phyloP scores from a whole-genome alignment of 2,888 invertebrate species.

The Clusia tigrina region DNA sequence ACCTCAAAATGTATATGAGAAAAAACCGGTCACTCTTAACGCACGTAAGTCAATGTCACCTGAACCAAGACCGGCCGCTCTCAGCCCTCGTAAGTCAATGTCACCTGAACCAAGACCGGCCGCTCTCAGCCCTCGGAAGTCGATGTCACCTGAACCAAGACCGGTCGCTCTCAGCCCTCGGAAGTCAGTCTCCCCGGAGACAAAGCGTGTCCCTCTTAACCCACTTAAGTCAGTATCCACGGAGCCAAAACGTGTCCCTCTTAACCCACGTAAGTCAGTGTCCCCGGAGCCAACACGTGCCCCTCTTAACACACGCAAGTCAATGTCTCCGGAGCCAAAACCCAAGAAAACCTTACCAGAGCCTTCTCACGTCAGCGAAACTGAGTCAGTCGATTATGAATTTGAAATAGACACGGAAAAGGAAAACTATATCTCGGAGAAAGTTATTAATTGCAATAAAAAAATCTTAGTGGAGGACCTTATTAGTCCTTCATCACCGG shows the following conservation, averaged over 20 bases:
- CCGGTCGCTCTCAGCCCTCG: too few relatives aligned
- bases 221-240: too few relatives aligned
- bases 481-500: neutral
- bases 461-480: slow-evolving; percentile 16
- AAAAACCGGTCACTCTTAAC: neutral
- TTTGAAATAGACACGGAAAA: slow-evolving; percentile 28
- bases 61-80: neutral
- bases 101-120: slow-evolving; percentile 7
- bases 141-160: slow-evolving; percentile 7
- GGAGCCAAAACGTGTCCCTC: neutral
- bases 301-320: neutral
- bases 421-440: slow-evolving; percentile 44
- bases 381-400: slow-evolving; percentile 17
- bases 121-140: too few relatives aligned
- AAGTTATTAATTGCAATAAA: slow-evolving; percentile 41
- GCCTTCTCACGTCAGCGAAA: slow-evolving; percentile 14
- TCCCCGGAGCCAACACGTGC: neutral
- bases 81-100: slow-evolving; percentile 8
- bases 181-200: too few relatives aligned
- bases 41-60: too few relatives aligned
- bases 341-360: slow-evolving; percentile 26
- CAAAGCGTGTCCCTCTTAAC: too few relatives aligned
- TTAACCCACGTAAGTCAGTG: too few relatives aligned
- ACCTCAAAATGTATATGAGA: neutral
- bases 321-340: slow-evolving; percentile 11